Evolutionary conservation across 2,797 vertebrate genomes (phyloP), one percentile per base, ranked within the genome.

Genomic region (Cygnus olor): DNA sequence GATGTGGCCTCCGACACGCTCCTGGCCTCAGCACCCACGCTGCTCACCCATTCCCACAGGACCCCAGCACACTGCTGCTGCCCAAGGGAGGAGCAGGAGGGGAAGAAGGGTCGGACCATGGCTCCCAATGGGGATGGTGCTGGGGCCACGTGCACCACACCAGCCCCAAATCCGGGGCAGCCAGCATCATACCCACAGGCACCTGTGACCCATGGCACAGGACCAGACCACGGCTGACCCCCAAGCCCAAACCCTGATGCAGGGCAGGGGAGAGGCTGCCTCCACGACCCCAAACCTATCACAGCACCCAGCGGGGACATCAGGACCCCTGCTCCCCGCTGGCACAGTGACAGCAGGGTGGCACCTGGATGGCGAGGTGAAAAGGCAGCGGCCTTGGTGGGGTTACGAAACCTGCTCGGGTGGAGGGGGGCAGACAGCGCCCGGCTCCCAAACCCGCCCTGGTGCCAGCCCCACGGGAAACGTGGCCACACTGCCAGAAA

Each of bases 371-470:
- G 2, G 42, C 28, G 20, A 9, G 36, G 80, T 2, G 0, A 57
- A 60, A 69, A 83, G 85, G 77, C 68, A 80, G 56, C 10, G 1
- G 80, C 42, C 69, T 78, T 45, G 2, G 27, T 11, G 13, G 77
- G 74, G 87, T 97, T 95, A 95, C 49, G 47, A 94, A 96, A 95
- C 79, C 14, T 70, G 86, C 84, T 89, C 80, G 89, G 91, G 95
- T 68, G 88, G 90, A 93, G 95, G 83, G 57, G 86, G 94, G 25
- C 24, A 27, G 25, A 51, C 40, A n/a, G 85, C 57, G 88, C 82
- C 44, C 72, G 64, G 92, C 63, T 95, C 92, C 92, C 85, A 76
- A 95, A 77, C 76, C 94, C 85, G 63, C 90, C 94, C 83, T 51
- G 1, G 28, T 74, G 70, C 95, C 95, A 95, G 68, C 76, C 71